Evolutionary conservation across 2,797 vertebrate species (phyloP).

Genomic region (Arrhamphus sclerolepis): DNA sequence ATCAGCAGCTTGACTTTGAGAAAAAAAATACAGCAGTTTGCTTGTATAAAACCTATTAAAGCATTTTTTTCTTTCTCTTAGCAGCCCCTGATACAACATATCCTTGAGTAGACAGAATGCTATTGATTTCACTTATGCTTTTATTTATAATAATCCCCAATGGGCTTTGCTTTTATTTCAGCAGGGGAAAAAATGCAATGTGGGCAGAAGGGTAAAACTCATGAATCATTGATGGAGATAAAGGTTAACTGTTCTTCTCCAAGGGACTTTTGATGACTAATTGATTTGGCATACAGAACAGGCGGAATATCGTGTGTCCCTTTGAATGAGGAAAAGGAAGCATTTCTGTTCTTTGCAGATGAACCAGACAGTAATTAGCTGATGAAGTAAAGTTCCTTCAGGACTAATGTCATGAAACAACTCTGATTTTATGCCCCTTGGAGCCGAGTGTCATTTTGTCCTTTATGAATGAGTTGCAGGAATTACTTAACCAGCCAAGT

Average conservation of each 20-base stretch:
- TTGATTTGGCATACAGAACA: slow-evolving; percentile 65
- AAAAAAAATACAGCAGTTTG: slow-evolving; percentile 21
- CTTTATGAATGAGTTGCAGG: slow-evolving; percentile 22
- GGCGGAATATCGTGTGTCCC: slow-evolving; percentile 38
- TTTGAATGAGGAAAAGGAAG: slow-evolving; percentile 52
- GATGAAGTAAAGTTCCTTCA: slow-evolving; percentile 44
- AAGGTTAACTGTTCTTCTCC: slow-evolving; percentile 75
- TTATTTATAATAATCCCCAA: slow-evolving; percentile 54
- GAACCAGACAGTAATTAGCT: slow-evolving; percentile 55
- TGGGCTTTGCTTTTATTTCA: slow-evolving; percentile 27
- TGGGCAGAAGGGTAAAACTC: slow-evolving; percentile 25
- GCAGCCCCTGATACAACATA: slow-evolving; percentile 20
- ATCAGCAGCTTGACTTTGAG: slow-evolving; percentile 35
- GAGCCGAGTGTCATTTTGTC: slow-evolving; percentile 32
- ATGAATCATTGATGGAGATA: slow-evolving; percentile 79
- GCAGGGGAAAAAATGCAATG: not conserved
- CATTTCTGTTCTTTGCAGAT: slow-evolving; percentile 46
- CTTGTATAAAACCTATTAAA: slow-evolving; percentile 51
- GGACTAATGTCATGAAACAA: slow-evolving; percentile 48
- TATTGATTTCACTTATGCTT: slow-evolving; percentile 49
- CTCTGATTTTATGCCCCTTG: slow-evolving; percentile 31
- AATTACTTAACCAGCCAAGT: slow-evolving; percentile 42
- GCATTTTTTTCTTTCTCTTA: no score
- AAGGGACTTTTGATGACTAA: slow-evolving; percentile 72
- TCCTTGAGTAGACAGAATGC: slow-evolving; percentile 46